Conservation (phyloP, 1,140 invertebrate species). For the Leptopilina boulardi region DNA sequence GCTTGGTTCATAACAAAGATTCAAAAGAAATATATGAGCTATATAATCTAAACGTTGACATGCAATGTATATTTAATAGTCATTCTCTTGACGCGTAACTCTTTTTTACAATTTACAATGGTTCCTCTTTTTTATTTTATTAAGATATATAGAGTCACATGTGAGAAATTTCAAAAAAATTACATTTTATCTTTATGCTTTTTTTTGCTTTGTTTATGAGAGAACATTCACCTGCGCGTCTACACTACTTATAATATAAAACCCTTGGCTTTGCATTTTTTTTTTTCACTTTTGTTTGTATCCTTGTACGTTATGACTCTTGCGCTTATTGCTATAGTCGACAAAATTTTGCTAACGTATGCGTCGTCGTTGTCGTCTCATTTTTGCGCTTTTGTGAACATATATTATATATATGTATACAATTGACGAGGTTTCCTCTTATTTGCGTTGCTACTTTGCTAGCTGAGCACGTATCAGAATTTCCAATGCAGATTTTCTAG, state of each 20-base stretch:
- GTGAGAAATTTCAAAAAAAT: not conserved
- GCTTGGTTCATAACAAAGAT: not conserved
- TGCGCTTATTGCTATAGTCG: constrained; percentile 5
- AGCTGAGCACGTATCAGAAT: constrained; percentile 16
- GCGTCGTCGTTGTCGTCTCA: not conserved
- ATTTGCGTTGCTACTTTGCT: constrained; percentile 7
- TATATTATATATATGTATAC: no score
- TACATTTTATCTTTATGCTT: not conserved
- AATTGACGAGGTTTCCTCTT: constrained; percentile 22
- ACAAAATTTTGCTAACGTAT: constrained; percentile 17
- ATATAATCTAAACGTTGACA: not conserved
- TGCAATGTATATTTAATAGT: not conserved
- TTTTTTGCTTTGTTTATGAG: not conserved
- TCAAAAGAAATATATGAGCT: not conserved
- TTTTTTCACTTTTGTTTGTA: not conserved
- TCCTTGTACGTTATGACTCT: constrained; percentile 3
- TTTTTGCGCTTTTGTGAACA: constrained; percentile 25
- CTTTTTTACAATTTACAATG: not conserved
- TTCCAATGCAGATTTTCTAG: constrained; percentile 23
- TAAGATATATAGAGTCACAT: not conserved
- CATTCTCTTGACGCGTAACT: not conserved
- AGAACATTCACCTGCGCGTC: constrained; percentile 4
- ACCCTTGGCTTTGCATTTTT: not conserved
- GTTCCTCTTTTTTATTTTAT: not conserved
- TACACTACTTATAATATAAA: not conserved